Evolutionary conservation across 2,888 invertebrate species (phyloP), one percentile per base, ranked within the genome.

Genomic region (Macaria notata): DNA sequence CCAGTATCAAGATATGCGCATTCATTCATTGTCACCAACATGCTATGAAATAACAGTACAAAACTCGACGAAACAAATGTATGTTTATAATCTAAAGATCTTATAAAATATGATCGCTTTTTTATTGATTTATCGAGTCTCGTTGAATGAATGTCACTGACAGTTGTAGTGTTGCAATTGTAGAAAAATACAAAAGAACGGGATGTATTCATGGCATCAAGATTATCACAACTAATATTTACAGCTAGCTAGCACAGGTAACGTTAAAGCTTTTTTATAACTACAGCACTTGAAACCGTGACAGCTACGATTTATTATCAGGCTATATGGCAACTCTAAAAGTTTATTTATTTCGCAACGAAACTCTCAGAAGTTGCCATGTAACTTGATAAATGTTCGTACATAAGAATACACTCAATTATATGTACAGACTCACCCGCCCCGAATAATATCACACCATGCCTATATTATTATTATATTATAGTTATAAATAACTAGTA

Each of bases 191-290:
- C 5, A 36, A 45, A 49, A 39, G 43, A 56, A 49, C 46, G 45
- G 60, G 63, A 69, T 72, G 71, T 76, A 69, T 71, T 79, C 76
- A 88, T 88, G 88, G 88, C 88, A 88, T 79, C 84, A 73, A 81
- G 78, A 83, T 74, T 81, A 82, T 81, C 79, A 84, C 81, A 81
- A 73, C 75, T 80, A 81, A 78, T 84, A 85, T 85, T 79, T 84
- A 88, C 85, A 87, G 71, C 62, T 71, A 70, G 73, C 69, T 71
- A 75, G 72, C 73, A 79, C 69, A 79, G 73, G 69, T 77, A 76
- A 81, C 69, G 66, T 87, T 88, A 86, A 88, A 87, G 85, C 86
- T 86, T 77, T 86, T 77, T 42, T 75, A 76, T 71, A 66, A 61
- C 54, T 69, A 72, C 63, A 63, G 54, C 50, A 50, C 60, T 59